Percentiles rank a stretch among this genome's conserved stretches.
Evolutionary conservation across 1,140 invertebrate species (phyloP).

Genomic region (Batillaria attramentaria): DNA sequence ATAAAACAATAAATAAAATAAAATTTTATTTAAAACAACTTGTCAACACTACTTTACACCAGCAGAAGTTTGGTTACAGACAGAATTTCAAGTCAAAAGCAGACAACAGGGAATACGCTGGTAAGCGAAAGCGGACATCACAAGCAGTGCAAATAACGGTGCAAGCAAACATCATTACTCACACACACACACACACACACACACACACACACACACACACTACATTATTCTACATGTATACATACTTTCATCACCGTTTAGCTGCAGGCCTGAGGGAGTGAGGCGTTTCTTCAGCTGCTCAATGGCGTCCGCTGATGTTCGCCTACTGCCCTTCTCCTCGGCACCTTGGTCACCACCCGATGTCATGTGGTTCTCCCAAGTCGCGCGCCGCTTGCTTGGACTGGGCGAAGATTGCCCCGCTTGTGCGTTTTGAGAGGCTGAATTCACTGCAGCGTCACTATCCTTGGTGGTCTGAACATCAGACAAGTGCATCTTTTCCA

Average conservation of each 20-base stretch:
- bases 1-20: no score
- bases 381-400: not conserved
- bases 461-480: constrained; percentile 13
- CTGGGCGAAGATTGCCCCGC: constrained; percentile 1
- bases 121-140: no score
- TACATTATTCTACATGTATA: not conserved
- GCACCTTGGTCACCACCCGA: not conserved
- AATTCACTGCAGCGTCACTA: constrained; percentile 29
- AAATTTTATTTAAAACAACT: no score
- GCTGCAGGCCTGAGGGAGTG: not conserved
- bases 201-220: not conserved
- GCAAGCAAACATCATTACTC: not conserved
- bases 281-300: not conserved
- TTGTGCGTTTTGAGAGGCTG: constrained; percentile 10
- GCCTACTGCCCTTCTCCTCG: not conserved
- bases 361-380: not conserved
- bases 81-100: no score
- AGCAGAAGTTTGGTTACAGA: no score
- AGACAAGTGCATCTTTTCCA: constrained; percentile 16
- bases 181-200: not conserved
- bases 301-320: not conserved
- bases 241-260: not conserved
- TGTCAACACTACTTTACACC: no score
- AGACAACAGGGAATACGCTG: no score
- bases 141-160: not conserved